Base-by-base conservation (phyloP, 2,888 invertebrate genomes). In the Eumerus sabulonum region DNA sequence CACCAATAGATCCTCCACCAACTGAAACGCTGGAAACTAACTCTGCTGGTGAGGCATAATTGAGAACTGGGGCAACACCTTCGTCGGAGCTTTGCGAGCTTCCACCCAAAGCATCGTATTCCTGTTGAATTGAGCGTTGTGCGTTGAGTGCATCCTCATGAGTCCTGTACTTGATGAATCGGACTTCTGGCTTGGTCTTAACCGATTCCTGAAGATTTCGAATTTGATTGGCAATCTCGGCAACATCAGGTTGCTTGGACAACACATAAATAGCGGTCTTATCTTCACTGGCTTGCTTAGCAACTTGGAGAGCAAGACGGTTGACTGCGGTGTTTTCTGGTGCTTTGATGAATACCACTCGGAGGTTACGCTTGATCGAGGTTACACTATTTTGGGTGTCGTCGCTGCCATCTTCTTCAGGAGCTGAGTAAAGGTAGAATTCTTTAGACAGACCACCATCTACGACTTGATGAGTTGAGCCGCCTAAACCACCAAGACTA, bases 91-190 rank as follows among this genome's bases (percentile, higher is more conserved):
- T 85, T 60, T 84, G 84, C 4, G 86, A 85, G 2, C 84, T 70
- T 35, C 87, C 87, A 16, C 85, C 86, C 16, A 76, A 54, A n/a
- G 27, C 67, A 51, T 87, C 86, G 81, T 88, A 88, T 67, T 87
- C 86, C 0, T 57, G 42, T 81, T 88, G 86, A 66, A 88, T 88
- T 56, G 85, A 81, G 1, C 82, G 84, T 83, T 87, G 87, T 7
- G 88, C 88, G 56, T 87, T 85, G 74, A 84, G 84, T 60, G 88
- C 88, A 83, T 88, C 88, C 81, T 86, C 85, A 1, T 82, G 83
- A 0, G 87, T 88, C 63, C 86, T 87, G 82, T 88, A 88, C 82
- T 88, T 88, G 82, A 88, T 85, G 70, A 87, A 87, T 76, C 86
- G 86, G 2, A 87, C 86, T 81, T 87, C 87, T 77, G 87, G 87